phyloP scores from a whole-genome alignment of 2,888 invertebrate genomes.

The Pollenia amentaria region DNA sequence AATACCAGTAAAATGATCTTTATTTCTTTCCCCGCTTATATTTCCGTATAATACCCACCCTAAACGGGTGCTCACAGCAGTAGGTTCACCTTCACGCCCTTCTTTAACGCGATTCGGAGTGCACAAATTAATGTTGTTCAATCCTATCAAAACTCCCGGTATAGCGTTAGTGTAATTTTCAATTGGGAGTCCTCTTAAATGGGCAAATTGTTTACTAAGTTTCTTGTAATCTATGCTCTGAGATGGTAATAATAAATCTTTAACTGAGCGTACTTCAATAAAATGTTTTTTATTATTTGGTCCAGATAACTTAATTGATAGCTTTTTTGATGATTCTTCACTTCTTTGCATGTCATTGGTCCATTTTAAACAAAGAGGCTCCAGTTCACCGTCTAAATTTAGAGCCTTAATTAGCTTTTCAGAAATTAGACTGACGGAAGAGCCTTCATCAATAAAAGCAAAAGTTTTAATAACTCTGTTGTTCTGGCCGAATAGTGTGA shows the following conservation, averaged over 20 bases:
- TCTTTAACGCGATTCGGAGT: not conserved
- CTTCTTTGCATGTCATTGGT: slow-evolving; percentile 1
- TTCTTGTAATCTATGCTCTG: not conserved
- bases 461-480: not conserved
- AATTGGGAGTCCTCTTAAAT: slow-evolving; percentile 12
- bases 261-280: not conserved
- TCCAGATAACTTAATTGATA: not conserved
- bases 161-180: slow-evolving; percentile 15
- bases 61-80: slow-evolving; percentile 17
- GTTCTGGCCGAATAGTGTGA: not conserved
- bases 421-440: slow-evolving; percentile 63
- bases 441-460: too few species aligned
- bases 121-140: slow-evolving; percentile 33
- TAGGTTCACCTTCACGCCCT: slow-evolving; percentile 7
- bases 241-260: not conserved
- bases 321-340: slow-evolving; percentile 24
- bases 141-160: slow-evolving; percentile 5
- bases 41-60: slow-evolving; percentile 25
- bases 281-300: not conserved
- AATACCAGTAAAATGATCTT: too few species aligned
- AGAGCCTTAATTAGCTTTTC: slow-evolving; percentile 41
- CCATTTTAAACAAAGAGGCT: slow-evolving; percentile 46
- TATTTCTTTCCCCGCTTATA: not conserved
- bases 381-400: slow-evolving; percentile 32
- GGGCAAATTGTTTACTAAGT: slow-evolving; percentile 3